phyloP scores from a whole-genome alignment of 2,797 vertebrate genomes.

The Tragelaphus oryx region DNA sequence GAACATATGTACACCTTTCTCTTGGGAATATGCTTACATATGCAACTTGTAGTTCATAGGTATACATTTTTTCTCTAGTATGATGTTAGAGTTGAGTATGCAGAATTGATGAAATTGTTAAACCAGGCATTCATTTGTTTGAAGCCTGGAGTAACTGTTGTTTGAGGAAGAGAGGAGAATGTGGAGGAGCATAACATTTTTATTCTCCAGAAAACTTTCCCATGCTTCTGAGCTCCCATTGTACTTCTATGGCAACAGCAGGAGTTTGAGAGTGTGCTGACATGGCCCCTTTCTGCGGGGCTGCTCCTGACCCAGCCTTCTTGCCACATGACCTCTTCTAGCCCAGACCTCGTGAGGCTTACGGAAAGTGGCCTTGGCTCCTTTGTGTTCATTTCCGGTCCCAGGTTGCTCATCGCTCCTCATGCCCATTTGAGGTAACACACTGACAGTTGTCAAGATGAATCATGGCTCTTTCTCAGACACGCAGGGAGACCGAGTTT shows the following conservation, averaged over 20 bases:
- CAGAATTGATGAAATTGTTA: constrained; percentile 51
- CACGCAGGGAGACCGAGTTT: constrained; percentile 74
- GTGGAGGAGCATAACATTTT: constrained; percentile 40
- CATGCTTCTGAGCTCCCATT: neutral
- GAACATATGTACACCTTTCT: neutral
- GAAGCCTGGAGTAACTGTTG: constrained; percentile 33
- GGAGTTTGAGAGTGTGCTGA: constrained; percentile 51
- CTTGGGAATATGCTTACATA: neutral
- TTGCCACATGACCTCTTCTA: constrained; percentile 71
- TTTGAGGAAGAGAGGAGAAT: constrained; percentile 36
- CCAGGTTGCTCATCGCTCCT: constrained; percentile 72
- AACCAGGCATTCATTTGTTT: constrained; percentile 48
- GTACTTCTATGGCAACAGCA: constrained; percentile 18
- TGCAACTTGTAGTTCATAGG: neutral
- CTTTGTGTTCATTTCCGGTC: constrained; percentile 67
- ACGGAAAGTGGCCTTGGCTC: constrained; percentile 68
- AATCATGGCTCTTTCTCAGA: constrained; percentile 82
- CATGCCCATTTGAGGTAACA: constrained; percentile 71
- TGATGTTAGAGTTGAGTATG: neutral
- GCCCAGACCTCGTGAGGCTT: constrained; percentile 75
- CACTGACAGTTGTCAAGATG: constrained; percentile 81
- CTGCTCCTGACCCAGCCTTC: constrained; percentile 64
- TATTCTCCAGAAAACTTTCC: constrained; percentile 35
- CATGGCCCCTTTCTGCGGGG: constrained; percentile 42
- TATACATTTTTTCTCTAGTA: neutral